Conservation (phyloP, 2,113 vertebrate species). For the Hemicordylus capensis region DNA sequence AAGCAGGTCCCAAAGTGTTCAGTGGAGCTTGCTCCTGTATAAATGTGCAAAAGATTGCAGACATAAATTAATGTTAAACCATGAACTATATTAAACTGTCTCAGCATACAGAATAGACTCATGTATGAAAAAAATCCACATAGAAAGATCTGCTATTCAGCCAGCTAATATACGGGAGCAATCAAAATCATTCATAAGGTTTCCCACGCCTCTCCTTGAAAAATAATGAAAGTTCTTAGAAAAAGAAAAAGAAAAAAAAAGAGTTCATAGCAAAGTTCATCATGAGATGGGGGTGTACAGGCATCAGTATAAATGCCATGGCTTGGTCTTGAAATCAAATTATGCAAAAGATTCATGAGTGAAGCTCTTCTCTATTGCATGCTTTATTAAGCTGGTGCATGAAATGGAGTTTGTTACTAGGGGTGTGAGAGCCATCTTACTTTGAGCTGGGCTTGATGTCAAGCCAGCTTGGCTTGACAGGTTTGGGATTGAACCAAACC, state of each 20-base stretch:
- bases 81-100: too few relatives aligned
- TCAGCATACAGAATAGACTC: too few relatives aligned
- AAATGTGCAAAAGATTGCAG: too few relatives aligned
- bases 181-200: not conserved
- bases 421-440: too few relatives aligned
- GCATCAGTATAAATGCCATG: not conserved
- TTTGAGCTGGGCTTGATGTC: not conserved
- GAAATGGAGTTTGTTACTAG: too few relatives aligned
- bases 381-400: too few relatives aligned
- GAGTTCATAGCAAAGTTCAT: not conserved
- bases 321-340: not conserved
- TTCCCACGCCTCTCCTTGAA: not conserved
- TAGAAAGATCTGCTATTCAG: not conserved
- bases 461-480: too few relatives aligned
- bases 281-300: not conserved
- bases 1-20: too few relatives aligned
- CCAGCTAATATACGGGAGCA: rapidly evolving
- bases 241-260: not conserved
- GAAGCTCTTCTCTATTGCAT: not conserved
- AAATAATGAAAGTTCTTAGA: not conserved
- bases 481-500: too few relatives aligned
- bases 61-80: too few relatives aligned
- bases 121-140: too few relatives aligned
- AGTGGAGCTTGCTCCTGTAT: too few relatives aligned
- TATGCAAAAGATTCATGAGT: not conserved